These are phyloP conservation scores for Poeciliopsis prolifica DNA, from an alignment of 2,113 vertebrate species.

Conservation along the genomic window DNA sequence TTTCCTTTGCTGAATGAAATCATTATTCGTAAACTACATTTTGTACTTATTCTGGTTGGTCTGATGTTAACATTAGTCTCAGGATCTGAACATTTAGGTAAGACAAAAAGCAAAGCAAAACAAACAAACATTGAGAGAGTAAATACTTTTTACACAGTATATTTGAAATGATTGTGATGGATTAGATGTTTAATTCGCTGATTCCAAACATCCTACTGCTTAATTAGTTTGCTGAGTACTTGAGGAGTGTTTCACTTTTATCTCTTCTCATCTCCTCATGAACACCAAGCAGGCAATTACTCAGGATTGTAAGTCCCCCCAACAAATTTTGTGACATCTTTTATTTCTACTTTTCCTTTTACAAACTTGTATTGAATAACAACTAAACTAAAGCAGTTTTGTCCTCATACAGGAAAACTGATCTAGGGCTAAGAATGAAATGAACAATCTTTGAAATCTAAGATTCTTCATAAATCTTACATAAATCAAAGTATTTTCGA, in stretches of 20 bases:
- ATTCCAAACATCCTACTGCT: neutral
- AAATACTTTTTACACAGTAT: no score
- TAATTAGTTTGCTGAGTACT: neutral
- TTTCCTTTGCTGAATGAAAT: no score
- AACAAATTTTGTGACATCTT: neutral
- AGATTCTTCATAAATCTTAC: neutral
- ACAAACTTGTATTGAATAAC: neutral
- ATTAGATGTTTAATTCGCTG: no score
- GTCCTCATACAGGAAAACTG: neutral
- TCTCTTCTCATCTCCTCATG: neutral
- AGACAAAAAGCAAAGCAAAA: no score
- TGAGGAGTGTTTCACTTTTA: neutral
- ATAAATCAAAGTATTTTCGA: neutral
- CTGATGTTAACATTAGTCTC: no score
- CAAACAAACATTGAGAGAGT: no score
- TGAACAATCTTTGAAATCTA: no score
- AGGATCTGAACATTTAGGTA: neutral
- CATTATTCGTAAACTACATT: no score
- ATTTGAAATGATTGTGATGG: no score
- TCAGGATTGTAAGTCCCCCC: neutral
- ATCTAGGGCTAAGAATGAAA: neutral
- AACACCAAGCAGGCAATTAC: neutral
- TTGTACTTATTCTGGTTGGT: no score
- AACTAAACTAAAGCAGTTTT: neutral
- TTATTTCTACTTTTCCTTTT: neutral